phyloP scores from a whole-genome alignment of 2,888 invertebrate genomes.

The Polyommatus iphigenia region DNA sequence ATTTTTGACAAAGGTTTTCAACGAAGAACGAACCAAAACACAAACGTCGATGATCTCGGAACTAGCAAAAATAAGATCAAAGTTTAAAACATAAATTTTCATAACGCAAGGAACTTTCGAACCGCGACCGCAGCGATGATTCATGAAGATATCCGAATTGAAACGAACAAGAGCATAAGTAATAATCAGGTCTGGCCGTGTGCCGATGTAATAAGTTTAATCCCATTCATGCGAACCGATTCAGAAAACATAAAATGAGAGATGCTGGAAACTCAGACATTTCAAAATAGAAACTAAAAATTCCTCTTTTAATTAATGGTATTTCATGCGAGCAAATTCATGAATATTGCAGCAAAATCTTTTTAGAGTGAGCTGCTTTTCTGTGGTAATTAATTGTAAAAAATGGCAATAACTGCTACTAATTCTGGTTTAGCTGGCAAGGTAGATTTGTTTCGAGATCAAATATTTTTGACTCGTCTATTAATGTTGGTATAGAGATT shows the following conservation, averaged over 20 bases:
- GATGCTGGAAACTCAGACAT: conserved; percentile 9
- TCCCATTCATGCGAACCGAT: conserved; percentile 56
- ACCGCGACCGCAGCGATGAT: conserved; percentile 41
- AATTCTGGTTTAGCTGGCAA: not conserved
- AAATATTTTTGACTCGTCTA: no score
- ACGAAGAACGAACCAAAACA: not conserved
- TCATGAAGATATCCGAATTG: conserved; percentile 42
- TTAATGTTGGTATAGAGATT: no score
- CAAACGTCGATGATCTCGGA: not conserved
- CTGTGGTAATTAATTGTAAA: not conserved
- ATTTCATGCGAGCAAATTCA: conserved; percentile 21
- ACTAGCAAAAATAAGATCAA: conserved; percentile 42
- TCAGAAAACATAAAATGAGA: conserved; percentile 49
- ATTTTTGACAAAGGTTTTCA: not conserved
- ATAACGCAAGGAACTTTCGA: conserved; percentile 60
- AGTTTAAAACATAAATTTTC: conserved; percentile 66
- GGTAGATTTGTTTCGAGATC: not conserved
- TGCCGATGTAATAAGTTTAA: conserved; percentile 66
- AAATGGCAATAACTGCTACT: not conserved
- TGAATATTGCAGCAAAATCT: conserved; percentile 11
- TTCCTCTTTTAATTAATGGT: conserved; percentile 13
- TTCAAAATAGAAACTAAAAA: conserved; percentile 15
- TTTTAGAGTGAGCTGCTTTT: not conserved
- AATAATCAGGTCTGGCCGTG: conserved; percentile 63
- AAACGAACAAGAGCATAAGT: conserved; percentile 52